phyloP scores from a whole-genome alignment of 1,140 invertebrate genomes.

The Galleria mellonella region DNA sequence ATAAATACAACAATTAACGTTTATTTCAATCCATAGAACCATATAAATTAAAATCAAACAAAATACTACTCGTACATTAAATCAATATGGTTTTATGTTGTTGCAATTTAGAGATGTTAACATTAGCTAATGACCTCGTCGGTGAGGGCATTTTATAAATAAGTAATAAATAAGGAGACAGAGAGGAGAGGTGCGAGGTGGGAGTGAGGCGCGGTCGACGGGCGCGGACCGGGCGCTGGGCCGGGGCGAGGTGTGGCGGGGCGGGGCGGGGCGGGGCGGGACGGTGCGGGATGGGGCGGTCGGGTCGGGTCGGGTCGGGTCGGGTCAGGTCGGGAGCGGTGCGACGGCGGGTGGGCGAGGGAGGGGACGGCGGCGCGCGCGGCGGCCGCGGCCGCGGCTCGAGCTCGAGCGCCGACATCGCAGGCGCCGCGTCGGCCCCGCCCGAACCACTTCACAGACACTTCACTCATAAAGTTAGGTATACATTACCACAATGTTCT shows the following conservation, averaged over 20 bases:
- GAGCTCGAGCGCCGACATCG: neutral
- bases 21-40: constrained; percentile 72
- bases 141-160: constrained; percentile 12
- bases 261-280: neutral
- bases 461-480: constrained; percentile 8
- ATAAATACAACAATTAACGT: constrained; percentile 69
- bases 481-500: constrained; percentile 21
- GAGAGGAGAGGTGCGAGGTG: constrained; percentile 8
- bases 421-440: constrained; percentile 2
- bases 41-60: constrained; percentile 65
- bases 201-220: too few species aligned
- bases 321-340: too few species aligned
- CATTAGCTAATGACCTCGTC: constrained; percentile 5
- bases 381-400: constrained; percentile 1
- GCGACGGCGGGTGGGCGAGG: too few species aligned
- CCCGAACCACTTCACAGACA: constrained; percentile 5
- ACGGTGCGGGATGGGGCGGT: constrained; percentile 5
- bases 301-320: neutral
- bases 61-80: constrained; percentile 62
- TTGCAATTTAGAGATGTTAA: constrained; percentile 32
- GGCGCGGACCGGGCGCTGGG: too few species aligned
- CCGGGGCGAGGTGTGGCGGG: too few species aligned
- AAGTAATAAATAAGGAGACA: constrained; percentile 42
- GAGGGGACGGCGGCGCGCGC: constrained; percentile 3
- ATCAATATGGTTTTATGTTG: constrained; percentile 62